Base-by-base conservation (phyloP, 2,888 invertebrate genomes). In the Euphydryas editha region DNA sequence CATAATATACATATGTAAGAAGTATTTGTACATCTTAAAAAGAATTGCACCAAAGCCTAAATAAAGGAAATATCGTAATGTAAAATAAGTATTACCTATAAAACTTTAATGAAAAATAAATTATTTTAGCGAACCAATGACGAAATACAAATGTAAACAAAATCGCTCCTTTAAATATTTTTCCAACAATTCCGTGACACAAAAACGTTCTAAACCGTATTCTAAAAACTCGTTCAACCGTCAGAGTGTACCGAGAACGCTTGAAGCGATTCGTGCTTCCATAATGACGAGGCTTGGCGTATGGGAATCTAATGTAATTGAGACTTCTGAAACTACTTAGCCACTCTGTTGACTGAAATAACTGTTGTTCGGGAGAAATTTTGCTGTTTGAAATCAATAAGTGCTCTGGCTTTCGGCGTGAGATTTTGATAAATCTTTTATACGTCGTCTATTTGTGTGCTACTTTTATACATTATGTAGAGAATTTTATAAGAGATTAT, bases 251-350 rank as follows among this genome's bases (percentile, higher is more conserved):
- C 75, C 73, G 76, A 73, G 76, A 76, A 76, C 77, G 86, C 89
- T 85, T 72, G 70, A 67, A 88, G 90, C 88, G 72, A 73, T 85
- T 88, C 90, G 90, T 90, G 89, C 77, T 69, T 73, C 62, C 73
- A 62, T 86, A 87, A 87, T 86, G 77, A 81, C 77, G 77, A 86
- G 84, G 85, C 76, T 77, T 81, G 73, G 79, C 76, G 81, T 87
- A 88, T 88, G 89, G 88, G 88, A 89, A 88, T 84, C 83, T 80
- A 69, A 76, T 76, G 81, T 84, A 83, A 85, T 86, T 81, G 83
- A 80, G 79, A 82, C 79, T 84, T 83, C 85, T 85, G 81, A 76
- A 76, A 78, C 75, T 79, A 78, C 75, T 81, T 80, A 81, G 77
- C 73, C 66, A 72, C 72, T 75, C 76, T 79, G 82, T 85, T 81